A percentile compares a stretch with the other conserved stretches of the same genome.
These are phyloP conservation scores for Epicampocera succincta DNA, from an alignment of 2,888 invertebrate genomes.

Conservation along the genomic window DNA sequence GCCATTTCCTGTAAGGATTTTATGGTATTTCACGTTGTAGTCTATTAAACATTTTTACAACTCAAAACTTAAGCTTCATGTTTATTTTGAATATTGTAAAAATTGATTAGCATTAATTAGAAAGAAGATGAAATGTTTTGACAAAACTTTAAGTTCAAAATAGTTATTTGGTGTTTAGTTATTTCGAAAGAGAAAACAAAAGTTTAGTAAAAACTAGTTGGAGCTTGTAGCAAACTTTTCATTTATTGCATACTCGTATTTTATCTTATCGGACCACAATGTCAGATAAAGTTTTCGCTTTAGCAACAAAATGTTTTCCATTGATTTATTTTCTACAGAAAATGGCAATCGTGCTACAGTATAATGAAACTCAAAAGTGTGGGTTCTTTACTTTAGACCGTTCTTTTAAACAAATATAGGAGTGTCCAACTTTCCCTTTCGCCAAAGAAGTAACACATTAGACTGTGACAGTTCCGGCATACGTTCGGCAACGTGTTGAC, in stretches of 20 bases:
- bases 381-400: too few relatives aligned
- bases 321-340: neutral
- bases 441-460: too few relatives aligned
- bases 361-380: slow-evolving; percentile 1
- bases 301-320: slow-evolving; percentile 27
- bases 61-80: too few relatives aligned
- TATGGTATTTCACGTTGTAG: too few relatives aligned
- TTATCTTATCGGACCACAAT: slow-evolving; percentile 47
- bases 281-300: slow-evolving; percentile 37
- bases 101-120: neutral
- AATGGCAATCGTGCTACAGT: too few relatives aligned
- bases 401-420: too few relatives aligned
- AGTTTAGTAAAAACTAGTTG: neutral
- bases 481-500: too few relatives aligned
- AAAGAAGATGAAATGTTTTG: neutral
- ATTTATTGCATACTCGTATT: slow-evolving; percentile 38
- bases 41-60: too few relatives aligned
- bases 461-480: too few relatives aligned
- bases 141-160: neutral
- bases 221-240: slow-evolving; percentile 39
- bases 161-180: neutral
- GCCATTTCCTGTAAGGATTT: too few relatives aligned
- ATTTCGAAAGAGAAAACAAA: slow-evolving; percentile 19
- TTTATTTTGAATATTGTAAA: too few relatives aligned
- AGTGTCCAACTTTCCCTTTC: too few relatives aligned